Evolutionary conservation across 2,797 vertebrate genomes (phyloP).

Genomic region (Potorous gilbertii): DNA sequence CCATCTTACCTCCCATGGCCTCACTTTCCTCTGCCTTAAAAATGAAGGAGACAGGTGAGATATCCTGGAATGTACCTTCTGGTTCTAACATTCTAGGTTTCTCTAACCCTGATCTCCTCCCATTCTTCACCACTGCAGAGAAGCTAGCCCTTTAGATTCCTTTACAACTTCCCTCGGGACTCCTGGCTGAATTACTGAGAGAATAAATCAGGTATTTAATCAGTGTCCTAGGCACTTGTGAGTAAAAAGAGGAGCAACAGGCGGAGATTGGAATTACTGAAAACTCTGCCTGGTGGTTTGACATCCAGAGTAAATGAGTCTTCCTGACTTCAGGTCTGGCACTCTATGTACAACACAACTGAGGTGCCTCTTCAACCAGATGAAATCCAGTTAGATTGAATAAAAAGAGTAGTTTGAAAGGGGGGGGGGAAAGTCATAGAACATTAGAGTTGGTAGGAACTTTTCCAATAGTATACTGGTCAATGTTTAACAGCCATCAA

Average conservation of each 20-base stretch:
- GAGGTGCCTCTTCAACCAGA: background rate
- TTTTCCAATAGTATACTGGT: background rate
- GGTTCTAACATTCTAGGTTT: background rate
- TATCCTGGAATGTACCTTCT: background rate
- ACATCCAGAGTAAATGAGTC: background rate
- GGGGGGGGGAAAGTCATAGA: background rate
- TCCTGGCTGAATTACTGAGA: background rate
- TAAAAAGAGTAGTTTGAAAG: background rate
- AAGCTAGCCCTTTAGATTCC: background rate
- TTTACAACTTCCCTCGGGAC: background rate
- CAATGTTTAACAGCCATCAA: background rate
- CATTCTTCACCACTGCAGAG: background rate
- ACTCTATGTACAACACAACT: too few species aligned
- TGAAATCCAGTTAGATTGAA: background rate
- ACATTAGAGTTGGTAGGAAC: background rate
- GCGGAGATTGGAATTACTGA: background rate
- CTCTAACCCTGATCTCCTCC: background rate
- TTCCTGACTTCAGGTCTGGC: too few species aligned
- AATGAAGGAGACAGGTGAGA: background rate
- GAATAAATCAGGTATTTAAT: background rate
- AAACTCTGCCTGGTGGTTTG: background rate
- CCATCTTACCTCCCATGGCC: background rate
- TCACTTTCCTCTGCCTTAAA: background rate
- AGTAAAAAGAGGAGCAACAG: background rate
- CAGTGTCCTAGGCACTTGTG: background rate